Conservation (phyloP, 2,888 invertebrate species). For the Ichneumon xanthorius region DNA sequence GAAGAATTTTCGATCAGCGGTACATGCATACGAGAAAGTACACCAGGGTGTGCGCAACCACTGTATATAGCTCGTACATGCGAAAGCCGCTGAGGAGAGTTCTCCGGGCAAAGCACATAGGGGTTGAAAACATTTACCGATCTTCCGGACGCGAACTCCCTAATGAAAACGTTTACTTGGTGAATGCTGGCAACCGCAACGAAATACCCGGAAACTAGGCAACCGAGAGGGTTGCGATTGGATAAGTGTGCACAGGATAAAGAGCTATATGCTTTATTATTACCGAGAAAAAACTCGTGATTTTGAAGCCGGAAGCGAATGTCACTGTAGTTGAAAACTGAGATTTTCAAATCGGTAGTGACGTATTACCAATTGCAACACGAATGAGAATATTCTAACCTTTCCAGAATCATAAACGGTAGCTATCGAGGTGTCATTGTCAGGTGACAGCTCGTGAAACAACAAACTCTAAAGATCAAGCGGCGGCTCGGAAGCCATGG, state of each 20-base stretch:
- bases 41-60: conserved; percentile 34
- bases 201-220: conserved; percentile 73
- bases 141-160: conserved; percentile 23
- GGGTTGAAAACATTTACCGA: conserved; percentile 13
- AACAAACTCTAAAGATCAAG: no score
- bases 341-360: no score
- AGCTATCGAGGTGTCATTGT: no score
- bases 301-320: no score
- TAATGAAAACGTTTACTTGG: conserved; percentile 39
- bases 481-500: no score
- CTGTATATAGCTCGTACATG: not conserved
- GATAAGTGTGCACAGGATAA: conserved; percentile 66
- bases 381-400: no score
- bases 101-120: conserved; percentile 10
- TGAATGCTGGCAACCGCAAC: conserved; percentile 75
- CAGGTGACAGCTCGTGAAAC: no score
- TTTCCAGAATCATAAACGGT: no score
- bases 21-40: conserved; percentile 73
- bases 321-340: no score
- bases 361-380: no score
- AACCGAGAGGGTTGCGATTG: conserved; percentile 69
- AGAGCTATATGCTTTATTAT: no score
- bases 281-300: no score
- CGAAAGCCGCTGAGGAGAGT: not conserved
- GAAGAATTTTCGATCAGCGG: conserved; percentile 75